Percentiles rank a stretch among this genome's conserved stretches.
phyloP scores from a whole-genome alignment of 1,140 invertebrate species.

The Diplogasteroides magnus region DNA sequence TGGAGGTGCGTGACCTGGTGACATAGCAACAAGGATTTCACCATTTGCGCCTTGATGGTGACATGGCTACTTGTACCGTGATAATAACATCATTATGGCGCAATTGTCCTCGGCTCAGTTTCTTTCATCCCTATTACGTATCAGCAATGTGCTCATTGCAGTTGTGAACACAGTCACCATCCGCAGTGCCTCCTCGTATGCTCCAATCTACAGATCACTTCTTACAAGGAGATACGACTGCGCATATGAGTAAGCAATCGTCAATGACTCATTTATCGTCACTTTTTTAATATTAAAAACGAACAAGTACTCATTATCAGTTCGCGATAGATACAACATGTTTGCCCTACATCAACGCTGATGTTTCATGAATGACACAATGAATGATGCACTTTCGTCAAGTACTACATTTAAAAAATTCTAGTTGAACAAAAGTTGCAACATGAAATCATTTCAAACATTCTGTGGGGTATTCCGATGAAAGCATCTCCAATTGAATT shows the following conservation, averaged over 20 bases:
- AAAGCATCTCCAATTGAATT: not conserved
- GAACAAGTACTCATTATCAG: not conserved
- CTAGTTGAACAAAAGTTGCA: not conserved
- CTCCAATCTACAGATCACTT: not conserved
- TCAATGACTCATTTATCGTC: conserved; percentile 1
- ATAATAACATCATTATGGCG: not conserved
- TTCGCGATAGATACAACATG: too few relatives aligned
- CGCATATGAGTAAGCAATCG: conserved; percentile 2
- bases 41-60: not conserved
- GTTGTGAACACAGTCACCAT: not conserved
- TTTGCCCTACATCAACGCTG: too few relatives aligned
- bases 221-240: conserved; percentile 4
- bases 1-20: conserved; percentile 21
- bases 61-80: too few relatives aligned
- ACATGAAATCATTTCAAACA: too few relatives aligned
- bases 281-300: not conserved
- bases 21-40: not conserved
- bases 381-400: too few relatives aligned
- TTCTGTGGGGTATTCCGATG: conserved; percentile 5
- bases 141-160: not conserved
- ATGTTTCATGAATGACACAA: too few relatives aligned
- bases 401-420: not conserved
- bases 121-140: too few relatives aligned
- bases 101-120: too few relatives aligned
- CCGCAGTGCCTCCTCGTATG: not conserved